These are phyloP conservation scores for Gryllus bimaculatus DNA, from an alignment of 1,140 invertebrate species.

Conservation along the genomic window DNA sequence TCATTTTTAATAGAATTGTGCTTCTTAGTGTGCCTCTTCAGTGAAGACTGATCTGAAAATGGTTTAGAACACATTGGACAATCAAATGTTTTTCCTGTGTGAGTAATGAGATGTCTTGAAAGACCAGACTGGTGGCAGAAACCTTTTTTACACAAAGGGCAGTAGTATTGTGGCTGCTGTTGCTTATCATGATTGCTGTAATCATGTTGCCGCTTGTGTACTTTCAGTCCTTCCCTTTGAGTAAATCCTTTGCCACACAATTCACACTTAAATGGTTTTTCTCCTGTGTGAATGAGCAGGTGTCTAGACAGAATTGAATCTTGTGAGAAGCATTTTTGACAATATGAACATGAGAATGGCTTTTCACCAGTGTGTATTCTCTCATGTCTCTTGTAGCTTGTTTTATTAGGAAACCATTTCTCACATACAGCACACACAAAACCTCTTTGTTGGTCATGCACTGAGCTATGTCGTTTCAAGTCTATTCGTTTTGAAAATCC, in stretches of 20 bases:
- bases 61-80: slow-evolving; percentile 54
- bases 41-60: slow-evolving; percentile 61
- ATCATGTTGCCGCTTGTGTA: slow-evolving; percentile 49
- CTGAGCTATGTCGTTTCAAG: slow-evolving; percentile 48
- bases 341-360: slow-evolving; percentile 63
- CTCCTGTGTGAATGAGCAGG: slow-evolving; percentile 74
- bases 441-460: slow-evolving; percentile 48
- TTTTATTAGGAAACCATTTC: slow-evolving; percentile 69
- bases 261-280: slow-evolving; percentile 69
- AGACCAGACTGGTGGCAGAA: slow-evolving; percentile 59
- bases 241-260: slow-evolving; percentile 65
- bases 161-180: slow-evolving; percentile 49
- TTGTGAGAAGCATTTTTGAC: slow-evolving; percentile 62
- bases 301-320: slow-evolving; percentile 73
- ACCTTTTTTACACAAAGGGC: slow-evolving; percentile 54
- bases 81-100: slow-evolving; percentile 53
- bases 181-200: slow-evolving; percentile 28
- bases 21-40: slow-evolving; percentile 43
- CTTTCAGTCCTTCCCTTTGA: slow-evolving; percentile 52
- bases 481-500: slow-evolving; percentile 45
- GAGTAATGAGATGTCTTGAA: slow-evolving; percentile 58
- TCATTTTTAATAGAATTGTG: too few species aligned
- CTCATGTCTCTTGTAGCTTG: slow-evolving; percentile 66
- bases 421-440: slow-evolving; percentile 54
- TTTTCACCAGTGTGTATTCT: slow-evolving; percentile 68